phyloP scores from a whole-genome alignment of 1,140 invertebrate species.

The Anastrepha ludens region DNA sequence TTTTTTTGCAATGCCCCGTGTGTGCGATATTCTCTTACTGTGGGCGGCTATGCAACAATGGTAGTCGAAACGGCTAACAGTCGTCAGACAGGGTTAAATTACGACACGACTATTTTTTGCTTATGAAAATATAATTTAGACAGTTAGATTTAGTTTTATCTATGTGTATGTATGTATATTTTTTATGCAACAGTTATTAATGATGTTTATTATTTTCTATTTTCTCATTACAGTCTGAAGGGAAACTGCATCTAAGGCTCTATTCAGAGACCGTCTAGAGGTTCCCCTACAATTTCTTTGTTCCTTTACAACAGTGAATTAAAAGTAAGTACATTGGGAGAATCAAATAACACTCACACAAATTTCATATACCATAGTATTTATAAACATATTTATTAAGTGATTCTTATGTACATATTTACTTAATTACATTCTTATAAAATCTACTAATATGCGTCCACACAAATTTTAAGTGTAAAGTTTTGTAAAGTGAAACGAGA shows the following conservation, averaged over 20 bases:
- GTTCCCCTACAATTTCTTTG: constrained; percentile 73
- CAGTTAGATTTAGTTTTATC: too few species aligned
- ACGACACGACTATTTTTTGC: too few species aligned
- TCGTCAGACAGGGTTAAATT: too few species aligned
- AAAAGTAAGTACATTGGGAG: constrained; percentile 68
- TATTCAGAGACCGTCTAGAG: constrained; percentile 73
- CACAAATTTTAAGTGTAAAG: too few species aligned
- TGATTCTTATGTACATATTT: background rate
- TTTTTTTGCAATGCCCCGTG: too few species aligned
- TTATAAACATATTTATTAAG: too few species aligned
- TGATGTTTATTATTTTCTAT: constrained; percentile 58
- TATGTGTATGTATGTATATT: background rate
- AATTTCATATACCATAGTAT: background rate
- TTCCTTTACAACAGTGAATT: constrained; percentile 73
- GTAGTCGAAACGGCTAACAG: too few species aligned
- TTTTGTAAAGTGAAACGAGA: too few species aligned
- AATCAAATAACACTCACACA: constrained; percentile 9
- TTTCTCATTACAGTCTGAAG: constrained; percentile 70
- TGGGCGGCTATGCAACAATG: too few species aligned
- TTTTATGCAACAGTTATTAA: background rate
- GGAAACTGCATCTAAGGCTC: constrained; percentile 72
- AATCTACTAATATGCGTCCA: too few species aligned
- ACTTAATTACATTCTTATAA: background rate
- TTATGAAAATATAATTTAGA: too few species aligned
- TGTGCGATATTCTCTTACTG: too few species aligned